Conservation (phyloP, 2,888 invertebrate species). For the Volucella zonaria region DNA sequence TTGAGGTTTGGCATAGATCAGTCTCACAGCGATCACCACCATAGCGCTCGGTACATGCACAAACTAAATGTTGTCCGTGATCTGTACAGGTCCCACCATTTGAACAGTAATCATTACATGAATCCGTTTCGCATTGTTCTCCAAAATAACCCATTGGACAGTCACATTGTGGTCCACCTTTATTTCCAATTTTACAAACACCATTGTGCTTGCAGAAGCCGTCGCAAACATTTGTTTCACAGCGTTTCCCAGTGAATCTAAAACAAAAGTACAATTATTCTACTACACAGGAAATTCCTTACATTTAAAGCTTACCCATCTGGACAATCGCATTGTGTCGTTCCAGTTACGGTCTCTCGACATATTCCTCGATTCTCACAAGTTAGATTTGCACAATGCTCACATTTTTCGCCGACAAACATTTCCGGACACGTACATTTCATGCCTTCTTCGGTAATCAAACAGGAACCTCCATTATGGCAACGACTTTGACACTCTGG, state of each 20-base stretch:
- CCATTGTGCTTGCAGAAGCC: slow-evolving; percentile 85
- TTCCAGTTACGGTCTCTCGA: slow-evolving; percentile 80
- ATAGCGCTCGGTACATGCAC: slow-evolving; percentile 80
- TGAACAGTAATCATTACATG: slow-evolving; percentile 83
- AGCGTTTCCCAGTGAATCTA: slow-evolving; percentile 84
- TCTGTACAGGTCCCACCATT: slow-evolving; percentile 83
- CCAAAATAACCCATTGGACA: slow-evolving; percentile 80
- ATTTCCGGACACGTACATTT: slow-evolving; percentile 84
- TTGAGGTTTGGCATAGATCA: slow-evolving; percentile 83
- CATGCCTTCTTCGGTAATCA: slow-evolving; percentile 80
- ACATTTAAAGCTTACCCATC: slow-evolving; percentile 82
- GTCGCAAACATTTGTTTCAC: slow-evolving; percentile 85
- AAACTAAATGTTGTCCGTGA: slow-evolving; percentile 77
- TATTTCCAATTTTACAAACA: slow-evolving; percentile 79
- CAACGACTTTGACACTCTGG: slow-evolving; percentile 85
- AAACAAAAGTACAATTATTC: background rate
- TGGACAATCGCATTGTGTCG: slow-evolving; percentile 84
- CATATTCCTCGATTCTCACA: slow-evolving; percentile 87
- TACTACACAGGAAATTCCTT: background rate
- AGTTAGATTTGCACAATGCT: slow-evolving; percentile 84
- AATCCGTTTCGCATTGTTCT: slow-evolving; percentile 84
- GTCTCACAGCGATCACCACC: slow-evolving; percentile 84
- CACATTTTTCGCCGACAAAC: slow-evolving; percentile 84
- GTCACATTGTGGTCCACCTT: slow-evolving; percentile 80
- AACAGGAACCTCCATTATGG: slow-evolving; percentile 86